A percentile compares a stretch with the other conserved stretches of the same genome.
Evolutionary conservation across 2,888 invertebrate species (phyloP).

Genomic region (Euplexia lucipara): DNA sequence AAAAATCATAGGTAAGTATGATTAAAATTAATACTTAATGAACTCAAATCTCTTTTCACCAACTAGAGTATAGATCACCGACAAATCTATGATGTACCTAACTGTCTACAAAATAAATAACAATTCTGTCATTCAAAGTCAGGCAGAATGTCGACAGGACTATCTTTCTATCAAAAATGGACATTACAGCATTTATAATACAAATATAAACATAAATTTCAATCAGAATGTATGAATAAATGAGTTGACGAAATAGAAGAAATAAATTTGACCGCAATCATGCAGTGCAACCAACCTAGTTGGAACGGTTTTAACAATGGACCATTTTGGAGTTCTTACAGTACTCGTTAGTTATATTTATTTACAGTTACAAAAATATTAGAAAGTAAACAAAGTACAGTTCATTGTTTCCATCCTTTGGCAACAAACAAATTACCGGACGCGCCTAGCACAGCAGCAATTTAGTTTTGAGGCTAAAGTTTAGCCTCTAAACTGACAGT

Average conservation of each 20-base stretch:
- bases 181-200: constrained; percentile 25
- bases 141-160: constrained; percentile 41
- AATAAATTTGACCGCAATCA: constrained; percentile 59
- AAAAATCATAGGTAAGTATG: constrained; percentile 12
- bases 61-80: background rate
- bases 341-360: constrained; percentile 49
- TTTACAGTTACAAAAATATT: background rate
- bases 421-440: too few relatives aligned
- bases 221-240: constrained; percentile 32
- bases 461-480: too few relatives aligned
- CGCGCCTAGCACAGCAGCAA: too few relatives aligned
- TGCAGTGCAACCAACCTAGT: constrained; percentile 73
- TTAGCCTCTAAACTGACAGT: too few relatives aligned
- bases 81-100: constrained; percentile 18
- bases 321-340: constrained; percentile 50
- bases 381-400: background rate
- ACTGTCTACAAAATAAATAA: constrained; percentile 18
- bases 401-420: background rate
- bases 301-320: constrained; percentile 48
- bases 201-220: constrained; percentile 16
- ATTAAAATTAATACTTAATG: constrained; percentile 11
- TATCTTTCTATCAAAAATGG: constrained; percentile 13
- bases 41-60: background rate
- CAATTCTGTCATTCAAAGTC: constrained; percentile 39
- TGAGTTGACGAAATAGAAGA: constrained; percentile 50